Evolutionary conservation across 1,140 invertebrate genomes (phyloP), one percentile per base, ranked within the genome.

Genomic region (Halictus rubicundus): DNA sequence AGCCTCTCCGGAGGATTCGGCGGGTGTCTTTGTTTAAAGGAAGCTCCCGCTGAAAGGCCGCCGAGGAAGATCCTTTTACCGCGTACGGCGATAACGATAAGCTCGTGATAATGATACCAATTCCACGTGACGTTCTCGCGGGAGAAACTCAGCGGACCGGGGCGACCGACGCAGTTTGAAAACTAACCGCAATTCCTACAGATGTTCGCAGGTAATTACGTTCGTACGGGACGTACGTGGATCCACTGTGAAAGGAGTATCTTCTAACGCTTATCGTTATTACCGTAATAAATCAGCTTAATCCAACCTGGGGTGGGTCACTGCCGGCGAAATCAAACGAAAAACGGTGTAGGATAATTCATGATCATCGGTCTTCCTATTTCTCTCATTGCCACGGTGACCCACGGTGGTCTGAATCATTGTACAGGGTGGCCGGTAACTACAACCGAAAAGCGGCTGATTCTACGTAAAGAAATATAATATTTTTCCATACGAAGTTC

Each of bases 81-180:
- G 66, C 37, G 16, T 52, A 21, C 71, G 68, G 64, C 76, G 76
- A 85, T 79, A 80, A 82, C 81, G 83, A 85, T 83, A 85, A 85
- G 73, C 83, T 32, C 25, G 57, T 21, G 81, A 85, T 83, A 84
- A 82, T 72, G 81, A 70, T 60, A 68, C 73, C 77, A 84, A 83
- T 83, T 73, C 39, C 73, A 64, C 71, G 54, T 61, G 78, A 77
- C 78, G 61, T 77, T 25, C 73, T 66, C 42, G 71, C 63, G 59
- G 42, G 42, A 27, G 64, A 64, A 66, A 25, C 39, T 46, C 25
- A 5, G 23, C 19, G 54, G n/a, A n/a, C 54, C 8, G 1, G 4
- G 8, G 12, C 19, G 46, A 42, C 25, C 37, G 46, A 25, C 42
- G 49, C 73, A 70, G 72, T 78, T 81, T 21, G 66, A 72, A 78